These are phyloP conservation scores for Leptinotarsa juncta DNA, from an alignment of 2,888 invertebrate species.

Conservation along the genomic window DNA sequence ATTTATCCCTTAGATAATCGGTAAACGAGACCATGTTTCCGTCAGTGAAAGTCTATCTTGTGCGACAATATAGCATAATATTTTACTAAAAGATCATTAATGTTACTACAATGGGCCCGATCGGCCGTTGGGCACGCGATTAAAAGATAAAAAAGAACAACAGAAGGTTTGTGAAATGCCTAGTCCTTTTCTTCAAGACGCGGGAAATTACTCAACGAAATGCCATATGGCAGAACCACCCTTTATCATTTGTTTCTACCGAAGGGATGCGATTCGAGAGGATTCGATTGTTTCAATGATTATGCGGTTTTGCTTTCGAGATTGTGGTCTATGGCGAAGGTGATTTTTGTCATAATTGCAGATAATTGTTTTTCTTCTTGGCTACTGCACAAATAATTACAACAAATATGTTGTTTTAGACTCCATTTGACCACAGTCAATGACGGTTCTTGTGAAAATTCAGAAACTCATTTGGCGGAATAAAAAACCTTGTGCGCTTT, in stretches of 20 bases:
- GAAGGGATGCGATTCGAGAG: constrained; percentile 32
- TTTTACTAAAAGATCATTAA: constrained; percentile 37
- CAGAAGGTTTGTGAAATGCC: constrained; percentile 43
- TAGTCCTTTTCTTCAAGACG: constrained; percentile 42
- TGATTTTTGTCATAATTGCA: constrained; percentile 26
- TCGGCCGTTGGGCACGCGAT: constrained; percentile 52
- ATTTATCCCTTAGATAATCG: constrained; percentile 33
- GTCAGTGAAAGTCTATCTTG: constrained; percentile 36
- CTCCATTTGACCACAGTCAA: background rate
- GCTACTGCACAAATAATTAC: constrained; percentile 2
- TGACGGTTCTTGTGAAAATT: constrained; percentile 7
- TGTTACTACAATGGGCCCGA: constrained; percentile 33
- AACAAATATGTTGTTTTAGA: constrained; percentile 3
- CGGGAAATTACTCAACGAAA: constrained; percentile 44
- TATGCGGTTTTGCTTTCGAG: constrained; percentile 27
- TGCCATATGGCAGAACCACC: constrained; percentile 48
- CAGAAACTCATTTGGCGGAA: constrained; percentile 7
- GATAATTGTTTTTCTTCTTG: constrained; percentile 19
- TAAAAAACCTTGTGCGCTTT: background rate
- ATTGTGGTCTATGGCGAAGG: constrained; percentile 30
- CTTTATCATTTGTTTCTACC: constrained; percentile 34
- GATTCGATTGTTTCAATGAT: constrained; percentile 21
- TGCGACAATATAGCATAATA: constrained; percentile 31
- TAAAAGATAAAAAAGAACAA: constrained; percentile 47
- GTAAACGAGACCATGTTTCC: constrained; percentile 36